phyloP scores from a whole-genome alignment of 2,797 vertebrate species.

The Merluccius polli region DNA sequence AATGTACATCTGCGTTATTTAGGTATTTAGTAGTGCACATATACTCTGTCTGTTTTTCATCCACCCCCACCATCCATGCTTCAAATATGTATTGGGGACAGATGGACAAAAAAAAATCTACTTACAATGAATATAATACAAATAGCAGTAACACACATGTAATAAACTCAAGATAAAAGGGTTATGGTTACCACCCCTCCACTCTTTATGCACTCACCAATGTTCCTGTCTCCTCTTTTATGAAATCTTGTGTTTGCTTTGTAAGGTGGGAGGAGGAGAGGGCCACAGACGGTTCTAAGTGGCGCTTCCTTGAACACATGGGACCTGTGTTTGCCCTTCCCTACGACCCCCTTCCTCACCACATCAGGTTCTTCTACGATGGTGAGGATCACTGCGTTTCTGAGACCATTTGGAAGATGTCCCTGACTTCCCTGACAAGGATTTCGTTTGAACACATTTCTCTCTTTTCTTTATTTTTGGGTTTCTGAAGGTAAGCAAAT shows the following conservation, averaged over 20 bases:
- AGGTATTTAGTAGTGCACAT: neutral
- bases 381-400: slow-evolving; percentile 70
- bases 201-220: neutral
- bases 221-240: slow-evolving; percentile 7
- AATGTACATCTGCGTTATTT: neutral
- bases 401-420: neutral
- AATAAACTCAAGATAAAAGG: neutral
- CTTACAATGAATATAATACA: too few relatives aligned
- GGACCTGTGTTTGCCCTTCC: slow-evolving; percentile 92
- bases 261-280: slow-evolving; percentile 94
- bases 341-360: slow-evolving; percentile 87
- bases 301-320: slow-evolving; percentile 95
- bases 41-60: too few relatives aligned
- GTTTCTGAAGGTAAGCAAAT: slow-evolving; percentile 79
- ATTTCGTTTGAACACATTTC: neutral
- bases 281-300: slow-evolving; percentile 92
- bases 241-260: slow-evolving; percentile 25
- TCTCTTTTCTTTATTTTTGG: slow-evolving; percentile 6
- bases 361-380: slow-evolving; percentile 89
- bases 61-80: too few relatives aligned
- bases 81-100: too few relatives aligned
- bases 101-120: too few relatives aligned
- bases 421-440: neutral
- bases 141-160: neutral
- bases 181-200: neutral